phyloP scores from a whole-genome alignment of 2,888 invertebrate genomes.

The Kryphioiulus occultus region DNA sequence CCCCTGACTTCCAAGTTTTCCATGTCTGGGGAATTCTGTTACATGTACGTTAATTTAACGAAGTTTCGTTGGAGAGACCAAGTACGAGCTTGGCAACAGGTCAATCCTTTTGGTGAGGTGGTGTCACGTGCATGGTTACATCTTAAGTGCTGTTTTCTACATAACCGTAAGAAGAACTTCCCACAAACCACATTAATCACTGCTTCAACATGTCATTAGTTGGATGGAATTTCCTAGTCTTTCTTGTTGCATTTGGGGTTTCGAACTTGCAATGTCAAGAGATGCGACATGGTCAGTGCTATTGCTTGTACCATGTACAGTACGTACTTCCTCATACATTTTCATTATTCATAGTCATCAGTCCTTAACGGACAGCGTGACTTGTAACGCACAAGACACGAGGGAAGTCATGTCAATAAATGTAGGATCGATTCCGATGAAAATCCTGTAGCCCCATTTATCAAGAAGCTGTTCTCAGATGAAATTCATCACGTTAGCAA shows the following conservation, averaged over 20 bases:
- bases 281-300: neutral
- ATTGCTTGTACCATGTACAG: neutral
- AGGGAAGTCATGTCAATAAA: slow-evolving; percentile 12
- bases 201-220: neutral
- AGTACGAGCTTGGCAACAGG: too few species aligned
- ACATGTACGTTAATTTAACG: too few species aligned
- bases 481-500: neutral
- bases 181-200: neutral
- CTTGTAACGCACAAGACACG: neutral
- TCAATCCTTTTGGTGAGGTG: too few species aligned
- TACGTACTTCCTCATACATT: neutral
- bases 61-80: too few species aligned
- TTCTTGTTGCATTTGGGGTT: neutral
- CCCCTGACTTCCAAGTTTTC: too few species aligned
- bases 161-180: neutral
- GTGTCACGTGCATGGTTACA: neutral
- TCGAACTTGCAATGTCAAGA: neutral
- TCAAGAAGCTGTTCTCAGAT: neutral
- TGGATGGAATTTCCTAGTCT: neutral
- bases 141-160: neutral
- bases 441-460: neutral
- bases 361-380: neutral
- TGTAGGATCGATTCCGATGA: neutral
- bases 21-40: too few species aligned
- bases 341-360: slow-evolving; percentile 4